Percentiles rank a stretch among this genome's conserved stretches.
phyloP scores from a whole-genome alignment of 1,140 invertebrate genomes.

The Trichonephila inaurata region DNA sequence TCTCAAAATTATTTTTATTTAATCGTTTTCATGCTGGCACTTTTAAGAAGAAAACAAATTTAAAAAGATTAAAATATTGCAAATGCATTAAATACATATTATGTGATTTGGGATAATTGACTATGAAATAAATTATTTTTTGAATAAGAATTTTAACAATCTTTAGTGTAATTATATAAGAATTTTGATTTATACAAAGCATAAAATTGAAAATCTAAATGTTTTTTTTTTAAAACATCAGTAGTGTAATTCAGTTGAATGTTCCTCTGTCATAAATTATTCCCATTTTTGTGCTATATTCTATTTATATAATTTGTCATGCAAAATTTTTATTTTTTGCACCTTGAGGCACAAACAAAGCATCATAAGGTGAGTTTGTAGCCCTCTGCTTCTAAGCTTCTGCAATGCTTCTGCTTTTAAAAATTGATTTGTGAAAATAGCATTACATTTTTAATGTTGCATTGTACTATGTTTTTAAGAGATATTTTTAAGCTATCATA shows the following conservation, averaged over 20 bases:
- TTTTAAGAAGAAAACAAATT: too few species aligned
- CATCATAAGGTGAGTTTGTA: conserved; percentile 73
- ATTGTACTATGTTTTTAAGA: background rate
- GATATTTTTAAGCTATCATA: too few species aligned
- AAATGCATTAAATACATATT: too few species aligned
- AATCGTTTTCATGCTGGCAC: too few species aligned
- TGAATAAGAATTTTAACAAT: too few species aligned
- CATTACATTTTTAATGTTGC: background rate
- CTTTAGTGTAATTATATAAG: too few species aligned
- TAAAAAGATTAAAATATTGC: too few species aligned
- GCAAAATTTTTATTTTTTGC: conserved; percentile 70
- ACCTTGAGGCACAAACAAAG: conserved; percentile 74
- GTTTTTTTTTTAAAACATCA: background rate
- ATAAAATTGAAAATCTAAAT: background rate
- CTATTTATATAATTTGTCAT: conserved; percentile 58
- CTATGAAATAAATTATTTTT: too few species aligned
- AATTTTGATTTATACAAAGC: too few species aligned
- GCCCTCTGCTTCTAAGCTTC: conserved; percentile 34
- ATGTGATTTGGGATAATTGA: too few species aligned
- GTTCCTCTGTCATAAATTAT: background rate
- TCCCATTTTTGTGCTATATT: background rate
- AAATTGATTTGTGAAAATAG: background rate
- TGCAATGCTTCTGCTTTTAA: background rate
- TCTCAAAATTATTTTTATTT: too few species aligned
- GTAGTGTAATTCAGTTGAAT: background rate